phyloP scores from a whole-genome alignment of 2,797 vertebrate genomes.

The Syngnathus acus region DNA sequence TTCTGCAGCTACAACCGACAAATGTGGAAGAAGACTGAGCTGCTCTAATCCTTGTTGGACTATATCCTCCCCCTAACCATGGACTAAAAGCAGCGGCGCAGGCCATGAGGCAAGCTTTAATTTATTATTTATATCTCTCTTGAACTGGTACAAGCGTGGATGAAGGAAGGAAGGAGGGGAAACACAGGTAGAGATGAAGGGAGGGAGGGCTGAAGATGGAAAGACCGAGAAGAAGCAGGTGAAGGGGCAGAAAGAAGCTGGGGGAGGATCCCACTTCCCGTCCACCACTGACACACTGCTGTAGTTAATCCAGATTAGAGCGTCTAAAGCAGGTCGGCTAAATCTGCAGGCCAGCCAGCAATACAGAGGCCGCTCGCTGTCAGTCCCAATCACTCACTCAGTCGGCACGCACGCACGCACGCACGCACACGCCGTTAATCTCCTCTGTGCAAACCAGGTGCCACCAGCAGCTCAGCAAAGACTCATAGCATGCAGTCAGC shows the following conservation, averaged over 20 bases:
- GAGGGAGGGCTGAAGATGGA: neutral
- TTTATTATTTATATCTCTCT: constrained; percentile 3
- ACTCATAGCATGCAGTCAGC: constrained; percentile 3
- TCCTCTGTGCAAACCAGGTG: constrained; percentile 52
- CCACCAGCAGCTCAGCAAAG: constrained; percentile 42
- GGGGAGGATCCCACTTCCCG: constrained; percentile 32
- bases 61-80: constrained; percentile 39
- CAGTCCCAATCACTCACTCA: constrained; percentile 73
- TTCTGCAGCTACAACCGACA: constrained; percentile 56
- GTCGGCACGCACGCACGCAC: constrained; percentile 17
- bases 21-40: constrained; percentile 65
- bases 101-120: constrained; percentile 29
- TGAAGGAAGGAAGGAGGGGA: neutral
- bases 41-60: constrained; percentile 58
- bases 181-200: neutral
- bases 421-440: constrained; percentile 39
- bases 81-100: constrained; percentile 23
- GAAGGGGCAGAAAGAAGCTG: constrained; percentile 45
- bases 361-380: constrained; percentile 73
- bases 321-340: constrained; percentile 75
- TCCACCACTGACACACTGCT: constrained; percentile 71
- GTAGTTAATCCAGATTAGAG: constrained; percentile 78
- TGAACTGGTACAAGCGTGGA: neutral
- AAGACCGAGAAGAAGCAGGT: constrained; percentile 30
- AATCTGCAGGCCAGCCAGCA: constrained; percentile 73